These are phyloP conservation scores for Noctua comes DNA, from an alignment of 2,888 invertebrate genomes.

Conservation along the genomic window DNA sequence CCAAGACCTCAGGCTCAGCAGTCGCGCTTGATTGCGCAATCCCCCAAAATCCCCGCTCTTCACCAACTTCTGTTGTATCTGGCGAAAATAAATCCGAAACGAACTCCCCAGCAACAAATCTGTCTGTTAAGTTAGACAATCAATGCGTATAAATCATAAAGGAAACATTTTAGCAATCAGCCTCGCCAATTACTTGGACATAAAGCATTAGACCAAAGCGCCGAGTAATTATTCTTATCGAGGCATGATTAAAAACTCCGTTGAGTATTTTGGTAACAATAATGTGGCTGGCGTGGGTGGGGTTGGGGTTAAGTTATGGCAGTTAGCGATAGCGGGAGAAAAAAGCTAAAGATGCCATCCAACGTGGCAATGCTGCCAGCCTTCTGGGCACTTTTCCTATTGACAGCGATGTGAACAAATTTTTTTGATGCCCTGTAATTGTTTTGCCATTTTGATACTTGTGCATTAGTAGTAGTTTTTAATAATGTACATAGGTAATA, in stretches of 20 bases:
- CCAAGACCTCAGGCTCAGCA: neutral
- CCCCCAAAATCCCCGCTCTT: neutral
- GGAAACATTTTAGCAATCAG: slow-evolving; percentile 63
- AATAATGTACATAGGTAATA: too few relatives aligned
- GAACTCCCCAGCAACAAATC: neutral
- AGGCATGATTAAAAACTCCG: slow-evolving; percentile 80
- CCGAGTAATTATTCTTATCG: slow-evolving; percentile 81
- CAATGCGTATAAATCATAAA: slow-evolving; percentile 45
- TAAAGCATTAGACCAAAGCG: slow-evolving; percentile 72
- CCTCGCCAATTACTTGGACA: slow-evolving; percentile 68
- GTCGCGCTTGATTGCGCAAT: neutral
- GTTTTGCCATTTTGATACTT: neutral
- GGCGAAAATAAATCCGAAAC: neutral
- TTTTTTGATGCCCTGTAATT: neutral
- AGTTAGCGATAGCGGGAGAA: slow-evolving; percentile 39
- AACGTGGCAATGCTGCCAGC: neutral
- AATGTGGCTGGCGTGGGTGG: slow-evolving; percentile 82
- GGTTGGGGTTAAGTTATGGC: slow-evolving; percentile 59
- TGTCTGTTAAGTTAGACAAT: neutral
- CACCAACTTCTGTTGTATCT: neutral
- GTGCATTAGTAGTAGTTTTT: neutral
- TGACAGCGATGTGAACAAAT: neutral
- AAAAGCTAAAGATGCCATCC: neutral
- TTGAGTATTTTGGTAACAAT: slow-evolving; percentile 85
- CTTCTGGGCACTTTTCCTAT: neutral